Base-by-base conservation (phyloP, 2,888 invertebrate species). In the Mesoligia furuncula region DNA sequence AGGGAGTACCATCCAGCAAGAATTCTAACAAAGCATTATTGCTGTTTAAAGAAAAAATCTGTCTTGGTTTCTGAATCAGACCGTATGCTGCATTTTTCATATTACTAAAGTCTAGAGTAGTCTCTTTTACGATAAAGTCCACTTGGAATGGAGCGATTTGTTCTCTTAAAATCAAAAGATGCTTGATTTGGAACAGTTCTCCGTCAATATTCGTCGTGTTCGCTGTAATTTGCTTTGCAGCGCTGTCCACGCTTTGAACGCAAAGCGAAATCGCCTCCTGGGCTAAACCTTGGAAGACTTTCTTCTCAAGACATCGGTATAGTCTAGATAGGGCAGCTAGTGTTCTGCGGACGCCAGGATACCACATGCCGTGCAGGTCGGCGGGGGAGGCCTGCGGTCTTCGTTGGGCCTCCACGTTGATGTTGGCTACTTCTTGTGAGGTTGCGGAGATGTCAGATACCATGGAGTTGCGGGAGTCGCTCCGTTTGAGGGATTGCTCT, bases 341-440 rank as follows among this genome's bases (percentile, higher is more conserved):
- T 0, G 99, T 99, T 66, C 99, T 97, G 31, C 99, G 97, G 0
- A 99, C 99, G 0, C 99, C 99, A 0, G 99, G 99, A 95, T 99
- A 99, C 99, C 99, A 99, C 99, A 99, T 99, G 45, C 99, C 99
- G 95, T 99, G 99, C 54, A 99, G 97, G 97, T 99, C 99, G 0
- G 99, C 99, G 0, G 99, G 99, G 0, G 99, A 99, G 91, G 98
- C 98, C 15, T 91, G 94, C 24, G 96, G 89, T 79, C 95, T 72
- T 1, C 94, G 81, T 61, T 94, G 94, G 0, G 94, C 93, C 81
- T 95, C 96, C 45, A 92, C 96, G 78, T 96, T 97, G 65, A 98
- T 97, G 87, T 97, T 97, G 54, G 98, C 98, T 0, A 98, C 98
- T 92, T 98, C 98, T 88, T 98, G 98, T 2, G 98, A 98, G 0